These are phyloP conservation scores for Pangasius djambal DNA, from an alignment of 2,797 vertebrate species.

Conservation along the genomic window DNA sequence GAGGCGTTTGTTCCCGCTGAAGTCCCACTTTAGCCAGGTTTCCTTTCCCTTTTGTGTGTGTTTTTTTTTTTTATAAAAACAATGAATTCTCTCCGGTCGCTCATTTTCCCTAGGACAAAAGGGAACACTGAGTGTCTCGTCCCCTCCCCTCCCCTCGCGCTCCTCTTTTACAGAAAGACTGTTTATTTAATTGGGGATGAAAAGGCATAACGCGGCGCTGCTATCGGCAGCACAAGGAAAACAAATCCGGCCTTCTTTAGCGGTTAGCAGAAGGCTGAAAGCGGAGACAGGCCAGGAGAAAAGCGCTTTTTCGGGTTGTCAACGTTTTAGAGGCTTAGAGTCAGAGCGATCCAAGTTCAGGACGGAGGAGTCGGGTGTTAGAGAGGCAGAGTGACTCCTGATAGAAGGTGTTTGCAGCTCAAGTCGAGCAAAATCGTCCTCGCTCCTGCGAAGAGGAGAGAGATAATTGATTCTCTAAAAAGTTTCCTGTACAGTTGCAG, in stretches of 20 bases:
- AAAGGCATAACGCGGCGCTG: conserved; percentile 62
- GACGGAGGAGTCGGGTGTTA: conserved; percentile 83
- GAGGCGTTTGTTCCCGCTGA: conserved; percentile 83
- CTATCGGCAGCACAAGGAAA: conserved; percentile 67
- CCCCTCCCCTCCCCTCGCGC: conserved; percentile 38
- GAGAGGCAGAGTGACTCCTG: conserved; percentile 83
- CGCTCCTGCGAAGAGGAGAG: conserved; percentile 77
- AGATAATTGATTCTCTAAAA: conserved; percentile 83
- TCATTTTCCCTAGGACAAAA: conserved; percentile 73
- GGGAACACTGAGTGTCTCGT: conserved; percentile 52
- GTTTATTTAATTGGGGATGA: conserved; percentile 78
- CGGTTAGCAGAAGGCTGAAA: conserved; percentile 73
- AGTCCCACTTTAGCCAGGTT: conserved; percentile 75
- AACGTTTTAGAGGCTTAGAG: conserved; percentile 85
- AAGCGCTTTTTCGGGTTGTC: conserved; percentile 84
- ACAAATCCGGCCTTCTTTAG: conserved; percentile 78
- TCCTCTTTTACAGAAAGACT: conserved; percentile 56
- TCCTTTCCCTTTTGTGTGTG: conserved; percentile 75
- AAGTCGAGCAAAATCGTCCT: conserved; percentile 82
- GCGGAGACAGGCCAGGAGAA: conserved; percentile 67
- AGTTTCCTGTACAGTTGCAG: conserved; percentile 80
- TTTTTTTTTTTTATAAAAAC: conserved; percentile 66
- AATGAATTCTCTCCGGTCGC: conserved; percentile 70
- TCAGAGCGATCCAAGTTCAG: conserved; percentile 85
- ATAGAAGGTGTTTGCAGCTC: conserved; percentile 86